Base-by-base conservation (phyloP, 2,797 vertebrate genomes). In the Aeoliscus strigatus region DNA sequence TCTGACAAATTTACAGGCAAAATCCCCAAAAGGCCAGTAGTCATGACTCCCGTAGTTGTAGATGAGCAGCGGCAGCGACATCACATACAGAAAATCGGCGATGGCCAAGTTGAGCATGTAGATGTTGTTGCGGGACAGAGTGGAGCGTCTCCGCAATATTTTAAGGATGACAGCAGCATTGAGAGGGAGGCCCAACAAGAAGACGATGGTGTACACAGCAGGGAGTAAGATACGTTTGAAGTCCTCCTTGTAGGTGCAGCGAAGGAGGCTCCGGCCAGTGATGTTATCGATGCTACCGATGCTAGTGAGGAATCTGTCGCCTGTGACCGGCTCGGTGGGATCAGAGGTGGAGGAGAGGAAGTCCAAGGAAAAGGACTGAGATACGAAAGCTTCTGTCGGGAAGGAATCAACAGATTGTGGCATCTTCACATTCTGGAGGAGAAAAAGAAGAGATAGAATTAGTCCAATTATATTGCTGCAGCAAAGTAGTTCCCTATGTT, bases 11-110 rank as follows among this genome's bases (percentile, higher is more conserved):
- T 92, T 92, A 78, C 96, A 98, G 16, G 89, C 59, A 34, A 92
- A 73, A 60, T 97, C 93, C 0, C 96, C 94, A 1, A 98, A 98
- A 5, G 94, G 94, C 96, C 96, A 98, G 55, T 96, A 93, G 80
- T 98, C 96, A 9, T 86, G 86, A 31, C 88, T 93, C 45, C 80
- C 90, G 0, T 98, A 97, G 86, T 98, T 98, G 82, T 93, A 98
- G 76, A 98, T 92, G 55, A 97, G 93, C 31, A 97, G 80, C 0
- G 94, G 96, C 47, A 98, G 89, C 1, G 94, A 98, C 70, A 90
- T 94, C 67, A 93, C 91, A 0, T 98, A 97, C 6, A 98, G 85
- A 12, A 97, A 79, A 73, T 98, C 96, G 0, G 94, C 94, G 10
- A 66, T 49, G 6, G 94, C 94, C 73, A 98, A 64, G 81, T 98